A percentile compares a stretch with the other conserved stretches of the same genome.
Conservation (phyloP, 2,888 invertebrate species). For the Eudasyphora cyanicolor region DNA sequence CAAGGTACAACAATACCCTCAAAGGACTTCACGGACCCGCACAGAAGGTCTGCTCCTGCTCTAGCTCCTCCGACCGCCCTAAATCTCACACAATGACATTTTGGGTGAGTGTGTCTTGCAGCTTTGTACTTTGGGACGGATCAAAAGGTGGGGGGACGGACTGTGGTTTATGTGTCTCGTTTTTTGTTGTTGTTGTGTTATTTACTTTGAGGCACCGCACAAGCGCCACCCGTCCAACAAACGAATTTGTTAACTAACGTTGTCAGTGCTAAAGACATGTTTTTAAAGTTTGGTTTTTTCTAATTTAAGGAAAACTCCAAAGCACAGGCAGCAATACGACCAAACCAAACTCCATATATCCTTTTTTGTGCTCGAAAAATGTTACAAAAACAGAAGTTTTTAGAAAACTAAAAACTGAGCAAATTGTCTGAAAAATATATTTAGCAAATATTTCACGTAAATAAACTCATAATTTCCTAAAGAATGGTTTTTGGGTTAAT, state of each 20-base stretch:
- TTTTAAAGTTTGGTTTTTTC: slow-evolving; percentile 41
- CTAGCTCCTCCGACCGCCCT: background rate
- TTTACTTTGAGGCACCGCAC: slow-evolving; percentile 36
- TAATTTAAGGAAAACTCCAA: background rate
- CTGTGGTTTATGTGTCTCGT: slow-evolving; percentile 49
- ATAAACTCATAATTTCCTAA: slow-evolving; percentile 12
- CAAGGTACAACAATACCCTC: background rate
- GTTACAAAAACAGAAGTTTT: background rate
- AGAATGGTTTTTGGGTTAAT: slow-evolving; percentile 50
- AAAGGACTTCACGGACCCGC: background rate
- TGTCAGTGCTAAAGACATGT: slow-evolving; percentile 61
- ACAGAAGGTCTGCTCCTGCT: slow-evolving; percentile 1
- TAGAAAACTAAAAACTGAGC: background rate
- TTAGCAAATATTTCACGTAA: background rate
- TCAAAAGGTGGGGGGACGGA: background rate
- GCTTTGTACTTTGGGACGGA: background rate
- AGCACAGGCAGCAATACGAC: background rate
- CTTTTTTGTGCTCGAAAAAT: background rate
- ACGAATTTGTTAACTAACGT: slow-evolving; percentile 53
- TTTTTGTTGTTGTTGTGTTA: slow-evolving; percentile 52
- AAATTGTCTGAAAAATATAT: slow-evolving; percentile 25
- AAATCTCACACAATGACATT: slow-evolving; percentile 4
- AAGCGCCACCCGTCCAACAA: slow-evolving; percentile 30
- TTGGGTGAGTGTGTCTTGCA: slow-evolving; percentile 10
- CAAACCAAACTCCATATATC: slow-evolving; percentile 3